A percentile compares a stretch with the other conserved stretches of the same genome.
Evolutionary conservation across 2,797 vertebrate genomes (phyloP).

Genomic region (Sandelia bainsii): DNA sequence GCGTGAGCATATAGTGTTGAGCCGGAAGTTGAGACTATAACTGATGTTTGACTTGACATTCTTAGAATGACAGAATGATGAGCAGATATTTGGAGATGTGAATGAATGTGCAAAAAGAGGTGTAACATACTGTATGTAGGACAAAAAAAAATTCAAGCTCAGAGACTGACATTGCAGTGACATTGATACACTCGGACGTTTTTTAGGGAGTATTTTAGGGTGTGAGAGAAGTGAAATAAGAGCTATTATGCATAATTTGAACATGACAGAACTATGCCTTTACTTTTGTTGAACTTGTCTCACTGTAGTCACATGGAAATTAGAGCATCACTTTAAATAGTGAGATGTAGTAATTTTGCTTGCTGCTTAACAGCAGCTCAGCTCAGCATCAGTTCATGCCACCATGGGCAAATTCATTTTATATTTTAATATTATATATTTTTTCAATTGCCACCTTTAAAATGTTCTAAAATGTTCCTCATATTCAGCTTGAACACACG

Average conservation of each 20-base stretch:
- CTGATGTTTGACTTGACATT: slow-evolving; percentile 46
- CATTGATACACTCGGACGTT: not conserved
- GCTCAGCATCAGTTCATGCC: not conserved
- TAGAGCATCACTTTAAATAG: not conserved
- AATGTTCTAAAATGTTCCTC: not conserved
- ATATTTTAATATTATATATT: no score
- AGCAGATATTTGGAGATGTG: not conserved
- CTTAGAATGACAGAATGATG: slow-evolving; percentile 37
- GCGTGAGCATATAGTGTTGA: slow-evolving; percentile 1
- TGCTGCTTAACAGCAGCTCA: no score
- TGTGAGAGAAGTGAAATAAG: not conserved
- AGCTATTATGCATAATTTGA: not conserved
- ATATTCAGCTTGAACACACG: not conserved
- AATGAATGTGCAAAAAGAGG: not conserved
- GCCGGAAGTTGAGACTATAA: not conserved
- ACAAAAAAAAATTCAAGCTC: slow-evolving; percentile 7
- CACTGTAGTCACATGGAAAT: not conserved
- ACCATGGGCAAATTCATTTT: no score
- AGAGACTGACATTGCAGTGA: not conserved
- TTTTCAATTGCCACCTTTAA: not conserved
- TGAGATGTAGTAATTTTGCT: not conserved
- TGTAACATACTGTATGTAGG: not conserved
- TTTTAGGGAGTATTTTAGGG: not conserved
- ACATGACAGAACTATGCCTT: no score
- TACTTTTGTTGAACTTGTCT: not conserved